Conservation (phyloP, 2,888 invertebrate species). For the Nephrotoma appendiculata region DNA sequence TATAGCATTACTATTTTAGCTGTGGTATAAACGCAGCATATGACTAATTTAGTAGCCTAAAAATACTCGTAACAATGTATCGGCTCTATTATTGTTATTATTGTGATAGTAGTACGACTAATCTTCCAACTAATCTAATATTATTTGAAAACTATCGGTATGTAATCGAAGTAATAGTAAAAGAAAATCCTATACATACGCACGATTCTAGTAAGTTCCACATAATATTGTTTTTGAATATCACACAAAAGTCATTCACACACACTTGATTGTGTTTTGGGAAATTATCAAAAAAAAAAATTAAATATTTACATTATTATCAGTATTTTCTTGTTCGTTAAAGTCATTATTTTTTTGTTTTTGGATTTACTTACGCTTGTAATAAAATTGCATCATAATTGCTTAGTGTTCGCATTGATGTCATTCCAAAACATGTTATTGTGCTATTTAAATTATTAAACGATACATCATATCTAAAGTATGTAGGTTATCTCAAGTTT, state of each 20-base stretch:
- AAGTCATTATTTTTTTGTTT: neutral
- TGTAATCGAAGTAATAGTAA: no score
- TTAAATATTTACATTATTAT: neutral
- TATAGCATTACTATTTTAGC: no score
- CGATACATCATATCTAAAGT: neutral
- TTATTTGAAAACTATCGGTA: no score
- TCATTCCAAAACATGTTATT: neutral
- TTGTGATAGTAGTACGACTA: no score
- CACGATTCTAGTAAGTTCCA: neutral
- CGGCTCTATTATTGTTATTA: no score
- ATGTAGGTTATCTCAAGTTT: neutral
- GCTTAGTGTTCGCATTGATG: neutral
- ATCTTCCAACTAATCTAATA: no score
- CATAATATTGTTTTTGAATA: no score
- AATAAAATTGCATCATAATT: neutral
- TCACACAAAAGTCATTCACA: no score
- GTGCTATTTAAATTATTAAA: neutral
- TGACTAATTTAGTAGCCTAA: no score
- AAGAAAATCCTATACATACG: no score
- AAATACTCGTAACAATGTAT: no score
- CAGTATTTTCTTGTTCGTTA: neutral
- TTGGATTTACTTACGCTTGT: neutral
- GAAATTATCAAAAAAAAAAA: neutral
- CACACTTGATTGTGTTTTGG: neutral
- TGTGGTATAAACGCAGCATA: no score